Evolutionary conservation across 2,888 invertebrate species (phyloP).

Genomic region (Cataglyphis altisquamis): DNA sequence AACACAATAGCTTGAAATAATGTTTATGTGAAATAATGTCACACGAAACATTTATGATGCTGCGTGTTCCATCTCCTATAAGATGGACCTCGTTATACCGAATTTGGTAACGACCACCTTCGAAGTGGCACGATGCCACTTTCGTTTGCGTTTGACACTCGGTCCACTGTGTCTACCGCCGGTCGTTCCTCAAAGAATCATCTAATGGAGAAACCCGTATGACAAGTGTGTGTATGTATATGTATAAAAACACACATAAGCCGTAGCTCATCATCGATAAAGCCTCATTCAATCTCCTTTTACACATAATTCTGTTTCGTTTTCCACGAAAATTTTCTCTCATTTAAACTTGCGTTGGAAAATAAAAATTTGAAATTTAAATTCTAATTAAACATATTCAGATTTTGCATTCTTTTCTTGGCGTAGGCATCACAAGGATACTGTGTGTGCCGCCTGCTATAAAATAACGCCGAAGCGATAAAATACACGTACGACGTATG

Average conservation of each 20-base stretch:
- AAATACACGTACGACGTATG: conserved; percentile 5
- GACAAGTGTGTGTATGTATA: neutral
- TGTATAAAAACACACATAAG: conserved; percentile 20
- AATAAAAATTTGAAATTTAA: neutral
- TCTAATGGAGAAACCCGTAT: conserved; percentile 55
- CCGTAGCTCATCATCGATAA: conserved; percentile 44
- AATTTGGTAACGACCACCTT: conserved; percentile 61
- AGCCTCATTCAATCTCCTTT: neutral
- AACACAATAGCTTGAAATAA: neutral
- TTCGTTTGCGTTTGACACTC: conserved; percentile 46
- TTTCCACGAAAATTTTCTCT: neutral
- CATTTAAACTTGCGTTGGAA: neutral
- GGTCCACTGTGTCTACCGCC: conserved; percentile 25
- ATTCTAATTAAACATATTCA: neutral
- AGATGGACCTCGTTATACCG: conserved; percentile 36
- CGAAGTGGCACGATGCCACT: conserved; percentile 33
- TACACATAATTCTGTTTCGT: neutral
- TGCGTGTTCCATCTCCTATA: neutral
- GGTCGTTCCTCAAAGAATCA: conserved; percentile 39
- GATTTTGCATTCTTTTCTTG: neutral
- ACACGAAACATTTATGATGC: neutral
- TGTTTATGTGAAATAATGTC: neutral
- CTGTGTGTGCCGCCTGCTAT: neutral
- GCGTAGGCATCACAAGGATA: neutral
- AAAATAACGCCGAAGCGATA: conserved; percentile 39